Base-by-base conservation (phyloP, 2,113 vertebrate genomes). In the Rhynchomys soricoides region DNA sequence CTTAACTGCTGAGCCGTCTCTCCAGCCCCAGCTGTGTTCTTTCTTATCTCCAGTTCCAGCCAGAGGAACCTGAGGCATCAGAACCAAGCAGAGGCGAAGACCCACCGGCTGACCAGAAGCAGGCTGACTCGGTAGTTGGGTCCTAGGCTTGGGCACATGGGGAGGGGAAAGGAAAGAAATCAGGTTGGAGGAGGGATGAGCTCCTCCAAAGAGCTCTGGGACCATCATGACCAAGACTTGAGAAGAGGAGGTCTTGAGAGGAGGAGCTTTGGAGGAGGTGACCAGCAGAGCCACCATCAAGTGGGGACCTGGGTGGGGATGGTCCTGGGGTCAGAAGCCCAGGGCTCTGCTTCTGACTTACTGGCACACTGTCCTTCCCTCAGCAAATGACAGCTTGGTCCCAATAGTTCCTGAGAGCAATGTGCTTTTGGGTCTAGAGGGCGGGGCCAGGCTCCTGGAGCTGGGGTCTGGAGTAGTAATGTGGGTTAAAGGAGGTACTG, bases 51-150 rank as follows among this genome's bases (percentile, higher is more conserved):
- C 93, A 98, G 97, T 91, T 98, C 7, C 97, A 98, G 34, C 79
- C 96, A 82, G 81, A 90, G 88, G 66, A 0, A 0, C 94, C 94
- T 24, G 97, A 95, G 94, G 90, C 48, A 12, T 0, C 95, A 24
- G 26, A 94, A 88, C 92, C 97, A 85, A 95, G 10, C 0, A 96
- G 96, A 98, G 94, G 88, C 88, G 96, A 1, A 0, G 98, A 98
- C 70, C 70, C 86, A 5, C 31, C 71, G n/a, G 97, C 90, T 29
- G 97, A 96, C 92, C 98, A 90, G 95, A 97, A 97, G 83, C 98
- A 98, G 82, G 0, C 90, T 5, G 96, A 96, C 87, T 98, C 98
- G 98, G 98, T 98, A 98, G 88, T 37, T 86, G 96, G 95, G 79
- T 37, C 43, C 43, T 40, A 97, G 98, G 98, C 94, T 96, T 94